Base-by-base conservation (phyloP, 2,797 vertebrate genomes). In the Coregonus ussuriensis region DNA sequence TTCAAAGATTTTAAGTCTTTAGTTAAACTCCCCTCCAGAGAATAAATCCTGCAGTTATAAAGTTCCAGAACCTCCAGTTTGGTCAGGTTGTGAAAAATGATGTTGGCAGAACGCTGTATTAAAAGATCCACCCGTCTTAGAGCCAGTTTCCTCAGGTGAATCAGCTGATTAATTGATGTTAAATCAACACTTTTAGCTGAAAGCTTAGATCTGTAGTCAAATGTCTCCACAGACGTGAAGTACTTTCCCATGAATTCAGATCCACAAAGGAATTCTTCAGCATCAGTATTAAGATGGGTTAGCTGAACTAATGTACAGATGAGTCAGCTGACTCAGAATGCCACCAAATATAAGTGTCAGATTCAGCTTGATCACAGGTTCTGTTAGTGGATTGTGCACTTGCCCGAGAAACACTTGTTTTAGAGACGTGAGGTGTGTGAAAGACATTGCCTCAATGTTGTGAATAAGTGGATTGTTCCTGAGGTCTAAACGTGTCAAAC, bases 1-100 rank as follows among this genome's bases (percentile, higher is more conserved):
- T 65, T 77, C 9, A 81, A 47, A 70, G 75, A 74, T 56, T 53
- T 14, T 18, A 81, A 54, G 35, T 81, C 79, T 74, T 31, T 68
- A 21, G 37, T 74, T n/a, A 81, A 63, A 16, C 59, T 71, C 14
- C 62, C 59, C 6, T 74, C 51, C 2, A 81, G 33, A 14, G 66
- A 62, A 25, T 33, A 16, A 18, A 81, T 13, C 16, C 71, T 65
- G 31, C 54, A 77, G 21, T 14, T 5, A 1, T 15, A 15, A 1
- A 81, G 13, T 16, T 56, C 0, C 7, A 77, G 15, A n/a, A 16
- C 51, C 72, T 74, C 72, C 21, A 21, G 21, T 21, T 21, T 21
- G 21, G 21, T 21, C 21, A 21, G 21, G 21, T 21, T 21, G 21
- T 21, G 21, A 21, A 21, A 21, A 21, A 21, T 21, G 21, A 21